A percentile compares a stretch with the other conserved stretches of the same genome.
Evolutionary conservation across 1,140 invertebrate species (phyloP).

Genomic region (Battus philenor): DNA sequence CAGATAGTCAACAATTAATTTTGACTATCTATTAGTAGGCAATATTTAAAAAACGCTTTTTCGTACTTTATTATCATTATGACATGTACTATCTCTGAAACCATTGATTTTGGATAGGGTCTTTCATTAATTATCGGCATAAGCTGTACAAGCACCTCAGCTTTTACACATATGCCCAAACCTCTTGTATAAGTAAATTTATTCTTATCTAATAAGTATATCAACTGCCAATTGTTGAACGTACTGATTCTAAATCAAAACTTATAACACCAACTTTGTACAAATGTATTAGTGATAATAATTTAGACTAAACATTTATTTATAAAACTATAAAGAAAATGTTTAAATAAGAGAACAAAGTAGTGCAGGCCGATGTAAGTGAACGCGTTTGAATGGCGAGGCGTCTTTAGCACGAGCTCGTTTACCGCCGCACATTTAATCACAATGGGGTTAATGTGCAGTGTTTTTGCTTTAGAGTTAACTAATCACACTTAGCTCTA

Average conservation of each 20-base stretch:
- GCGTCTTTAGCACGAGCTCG: constrained; percentile 5
- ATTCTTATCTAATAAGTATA: too few relatives aligned
- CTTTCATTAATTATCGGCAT: too few relatives aligned
- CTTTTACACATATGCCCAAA: too few relatives aligned
- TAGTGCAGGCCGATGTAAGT: background rate
- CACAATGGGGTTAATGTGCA: constrained; percentile 11
- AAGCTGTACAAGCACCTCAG: too few relatives aligned
- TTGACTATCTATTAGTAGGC: too few relatives aligned
- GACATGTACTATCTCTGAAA: too few relatives aligned
- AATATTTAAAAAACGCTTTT: too few relatives aligned
- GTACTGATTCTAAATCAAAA: background rate
- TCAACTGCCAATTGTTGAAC: background rate
- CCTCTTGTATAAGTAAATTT: too few relatives aligned
- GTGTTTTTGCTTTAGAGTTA: constrained; percentile 6
- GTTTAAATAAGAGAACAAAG: background rate
- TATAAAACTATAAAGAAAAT: background rate
- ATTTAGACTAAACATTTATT: background rate
- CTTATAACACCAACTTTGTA: background rate
- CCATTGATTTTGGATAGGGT: too few relatives aligned
- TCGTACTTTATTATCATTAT: too few relatives aligned
- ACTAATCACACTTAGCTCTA: constrained; percentile 10
- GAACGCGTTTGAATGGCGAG: background rate
- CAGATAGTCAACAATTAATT: too few relatives aligned
- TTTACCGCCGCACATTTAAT: constrained; percentile 7
- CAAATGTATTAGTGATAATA: background rate